Base-by-base conservation (phyloP, 2,113 vertebrate species). In the Plectropomus leopardus region DNA sequence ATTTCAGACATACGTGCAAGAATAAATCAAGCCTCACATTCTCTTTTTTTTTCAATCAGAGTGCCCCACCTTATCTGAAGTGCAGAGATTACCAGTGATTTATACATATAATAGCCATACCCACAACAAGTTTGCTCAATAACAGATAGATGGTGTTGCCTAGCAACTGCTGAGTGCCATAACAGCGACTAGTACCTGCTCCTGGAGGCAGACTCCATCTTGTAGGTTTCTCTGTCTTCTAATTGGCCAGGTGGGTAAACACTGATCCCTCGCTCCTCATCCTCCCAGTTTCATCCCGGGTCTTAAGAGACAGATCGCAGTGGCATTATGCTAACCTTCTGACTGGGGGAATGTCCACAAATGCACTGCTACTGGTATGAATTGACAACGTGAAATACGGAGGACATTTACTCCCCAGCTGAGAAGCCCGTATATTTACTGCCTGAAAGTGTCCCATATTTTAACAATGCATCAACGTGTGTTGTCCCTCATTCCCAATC, bases 361-460 rank as follows among this genome's bases (percentile, higher is more conserved):
- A 87, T 91, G 87, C 92, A 85, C 82, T 73, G 82, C 91, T 88
- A 66, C 71, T 90, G 85, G 80, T 93, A 55, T 73, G 67, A 79
- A 47, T 82, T 94, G 93, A 94, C 94, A 95, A 81, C 58, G 92
- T 95, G 91, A 96, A 96, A 95, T 94, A 95, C 94, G 92, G 86
- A 83, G 92, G 86, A 86, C 86, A 93, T 96, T 96, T 95, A 78
- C 83, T 93, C 94, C 89, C 89, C 17, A 16, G 7, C 19, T 5
- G 26, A n/a, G 45, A 67, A 50, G 26, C 44, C 45, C 92, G 94
- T 94, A 95, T 91, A 96, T 96, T 85, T 89, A 85, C 89, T 77
- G 34, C 91, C 90, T 93, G 89, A 93, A 93, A 94, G 86, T 94
- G 92, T 94, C 88, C 87, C 72, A 79, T 66, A 75, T 83, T 91